Conservation (phyloP, 2,888 invertebrate genomes). For the Tenthredo notha region DNA sequence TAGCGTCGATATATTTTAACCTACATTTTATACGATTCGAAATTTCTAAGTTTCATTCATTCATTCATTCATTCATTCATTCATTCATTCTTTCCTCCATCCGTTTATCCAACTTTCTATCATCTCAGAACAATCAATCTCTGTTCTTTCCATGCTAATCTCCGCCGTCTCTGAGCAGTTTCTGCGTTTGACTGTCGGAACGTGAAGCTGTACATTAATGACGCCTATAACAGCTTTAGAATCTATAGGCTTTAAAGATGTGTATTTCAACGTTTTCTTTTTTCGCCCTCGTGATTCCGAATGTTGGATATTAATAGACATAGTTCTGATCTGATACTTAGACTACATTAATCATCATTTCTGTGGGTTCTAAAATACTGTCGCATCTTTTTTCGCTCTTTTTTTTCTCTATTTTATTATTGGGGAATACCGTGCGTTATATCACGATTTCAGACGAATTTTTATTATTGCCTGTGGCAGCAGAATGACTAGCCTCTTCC, state of each 20-base stretch:
- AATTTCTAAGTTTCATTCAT: background rate
- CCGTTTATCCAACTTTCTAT: background rate
- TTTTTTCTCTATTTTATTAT: background rate
- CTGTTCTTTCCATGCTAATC: background rate
- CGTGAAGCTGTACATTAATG: background rate
- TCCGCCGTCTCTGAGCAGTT: background rate
- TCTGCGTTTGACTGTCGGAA: background rate
- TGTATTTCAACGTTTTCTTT: background rate
- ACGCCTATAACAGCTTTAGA: slow-evolving; percentile 28
- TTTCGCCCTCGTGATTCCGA: background rate
- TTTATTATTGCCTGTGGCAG: slow-evolving; percentile 28
- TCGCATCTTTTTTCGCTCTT: background rate
- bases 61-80: background rate
- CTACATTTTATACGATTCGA: background rate
- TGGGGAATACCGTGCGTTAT: background rate
- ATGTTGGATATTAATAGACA: background rate
- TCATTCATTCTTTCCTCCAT: background rate
- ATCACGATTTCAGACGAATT: slow-evolving; percentile 2
- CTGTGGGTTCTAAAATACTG: background rate
- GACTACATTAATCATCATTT: background rate
- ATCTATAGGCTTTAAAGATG: background rate
- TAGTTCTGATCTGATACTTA: background rate
- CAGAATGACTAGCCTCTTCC: slow-evolving; percentile 15
- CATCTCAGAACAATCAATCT: background rate
- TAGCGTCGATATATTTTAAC: slow-evolving; percentile 20